Evolutionary conservation across 1,140 invertebrate species (phyloP).

Genomic region (Macrobrachium nipponense): DNA sequence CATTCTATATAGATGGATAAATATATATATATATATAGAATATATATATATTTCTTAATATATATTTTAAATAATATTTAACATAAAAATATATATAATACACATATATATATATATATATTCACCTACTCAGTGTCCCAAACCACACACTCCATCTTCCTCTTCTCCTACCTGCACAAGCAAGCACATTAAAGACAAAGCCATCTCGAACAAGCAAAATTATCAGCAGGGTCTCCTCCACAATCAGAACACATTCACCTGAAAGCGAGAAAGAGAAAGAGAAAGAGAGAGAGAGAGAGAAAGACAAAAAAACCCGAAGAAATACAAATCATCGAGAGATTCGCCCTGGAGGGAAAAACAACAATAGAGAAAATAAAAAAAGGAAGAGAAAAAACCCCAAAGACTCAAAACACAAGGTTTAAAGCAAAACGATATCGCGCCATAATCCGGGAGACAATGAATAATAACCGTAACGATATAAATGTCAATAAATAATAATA

Average conservation of each 20-base stretch:
- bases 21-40: too few relatives aligned
- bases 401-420: neutral
- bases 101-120: too few relatives aligned
- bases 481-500: neutral
- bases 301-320: neutral
- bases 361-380: neutral
- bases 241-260: neutral
- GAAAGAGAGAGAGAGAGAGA: neutral
- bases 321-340: neutral
- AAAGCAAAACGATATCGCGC: neutral
- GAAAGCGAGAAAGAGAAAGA: neutral
- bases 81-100: too few relatives aligned
- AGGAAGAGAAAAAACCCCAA: neutral
- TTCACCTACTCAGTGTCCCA: too few relatives aligned
- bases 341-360: neutral
- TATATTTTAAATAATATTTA: too few relatives aligned
- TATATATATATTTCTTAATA: too few relatives aligned
- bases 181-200: too few relatives aligned
- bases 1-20: too few relatives aligned
- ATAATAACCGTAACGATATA: slow-evolving; percentile 1
- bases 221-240: neutral
- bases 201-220: neutral
- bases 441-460: too few relatives aligned
- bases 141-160: too few relatives aligned
- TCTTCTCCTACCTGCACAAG: too few relatives aligned